phyloP scores from a whole-genome alignment of 64 coral and sea anemone genomes.

The Montipora cactus region DNA sequence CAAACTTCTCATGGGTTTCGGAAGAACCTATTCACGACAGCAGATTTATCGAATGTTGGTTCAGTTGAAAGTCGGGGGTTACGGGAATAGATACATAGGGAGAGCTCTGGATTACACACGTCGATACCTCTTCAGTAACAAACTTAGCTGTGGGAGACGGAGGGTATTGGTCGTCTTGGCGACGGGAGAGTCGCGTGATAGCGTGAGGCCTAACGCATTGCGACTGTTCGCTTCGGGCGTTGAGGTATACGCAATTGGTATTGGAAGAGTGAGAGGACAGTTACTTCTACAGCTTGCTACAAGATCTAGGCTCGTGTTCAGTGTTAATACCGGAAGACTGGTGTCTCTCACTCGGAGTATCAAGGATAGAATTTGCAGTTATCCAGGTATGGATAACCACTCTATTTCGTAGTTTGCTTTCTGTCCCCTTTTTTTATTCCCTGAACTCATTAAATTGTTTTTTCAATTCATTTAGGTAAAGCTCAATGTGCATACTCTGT shows the following conservation, averaged over 20 bases:
- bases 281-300: constrained; percentile 24
- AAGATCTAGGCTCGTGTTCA: constrained; percentile 11
- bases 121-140: constrained; percentile 44
- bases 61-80: constrained; percentile 1
- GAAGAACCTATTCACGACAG: background rate
- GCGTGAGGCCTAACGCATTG: constrained; percentile 5
- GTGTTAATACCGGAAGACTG: background rate
- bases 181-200: constrained; percentile 48
- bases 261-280: constrained; percentile 16
- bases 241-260: constrained; percentile 52
- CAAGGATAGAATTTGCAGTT: constrained; percentile 38
- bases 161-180: constrained; percentile 68
- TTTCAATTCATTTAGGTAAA: background rate
- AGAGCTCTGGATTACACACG: constrained; percentile 46
- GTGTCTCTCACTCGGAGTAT: constrained; percentile 25
- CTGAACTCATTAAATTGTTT: background rate
- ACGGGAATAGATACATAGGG: constrained; percentile 32
- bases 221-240: constrained; percentile 23
- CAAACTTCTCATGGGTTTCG: constrained; percentile 3
- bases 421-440: background rate
- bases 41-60: constrained; percentile 1
- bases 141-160: constrained; percentile 43
- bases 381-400: background rate
- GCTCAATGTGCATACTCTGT: background rate
- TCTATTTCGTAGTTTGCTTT: no score